These are phyloP conservation scores for Lanius collurio DNA, from an alignment of 2,113 vertebrate species.

Conservation along the genomic window DNA sequence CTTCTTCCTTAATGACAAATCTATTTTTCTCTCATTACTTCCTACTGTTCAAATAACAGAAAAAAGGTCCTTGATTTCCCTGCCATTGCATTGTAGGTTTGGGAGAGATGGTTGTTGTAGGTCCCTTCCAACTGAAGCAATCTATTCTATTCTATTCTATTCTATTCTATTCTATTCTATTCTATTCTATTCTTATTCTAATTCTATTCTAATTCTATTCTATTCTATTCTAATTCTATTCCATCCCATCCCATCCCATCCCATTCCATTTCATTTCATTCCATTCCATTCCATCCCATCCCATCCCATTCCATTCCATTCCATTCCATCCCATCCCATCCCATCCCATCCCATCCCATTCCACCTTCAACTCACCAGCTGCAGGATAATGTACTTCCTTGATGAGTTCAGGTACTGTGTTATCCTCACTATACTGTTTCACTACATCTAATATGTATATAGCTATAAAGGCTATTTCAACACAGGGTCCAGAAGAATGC, in stretches of 20 bases:
- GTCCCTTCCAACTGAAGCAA: neutral
- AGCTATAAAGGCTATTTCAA: neutral
- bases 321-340: no score
- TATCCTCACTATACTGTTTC: neutral
- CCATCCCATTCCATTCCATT: no score
- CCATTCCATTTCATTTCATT: no score
- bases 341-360: no score
- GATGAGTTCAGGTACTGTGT: rapidly evolving
- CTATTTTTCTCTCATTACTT: neutral
- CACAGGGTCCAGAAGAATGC: neutral
- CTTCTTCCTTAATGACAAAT: neutral
- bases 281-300: no score
- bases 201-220: no score
- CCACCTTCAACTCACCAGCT: neutral
- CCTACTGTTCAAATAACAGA: neutral
- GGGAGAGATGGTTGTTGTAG: neutral
- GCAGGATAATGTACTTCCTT: neutral
- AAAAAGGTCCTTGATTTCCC: neutral
- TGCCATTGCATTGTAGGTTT: neutral
- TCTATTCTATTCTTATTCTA: neutral
- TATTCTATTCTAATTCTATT: no score
- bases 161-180: neutral
- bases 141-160: neutral
- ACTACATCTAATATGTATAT: neutral
- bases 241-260: no score